Evolutionary conservation across 1,140 invertebrate genomes (phyloP).

Genomic region (Oryctes rhinoceros): DNA sequence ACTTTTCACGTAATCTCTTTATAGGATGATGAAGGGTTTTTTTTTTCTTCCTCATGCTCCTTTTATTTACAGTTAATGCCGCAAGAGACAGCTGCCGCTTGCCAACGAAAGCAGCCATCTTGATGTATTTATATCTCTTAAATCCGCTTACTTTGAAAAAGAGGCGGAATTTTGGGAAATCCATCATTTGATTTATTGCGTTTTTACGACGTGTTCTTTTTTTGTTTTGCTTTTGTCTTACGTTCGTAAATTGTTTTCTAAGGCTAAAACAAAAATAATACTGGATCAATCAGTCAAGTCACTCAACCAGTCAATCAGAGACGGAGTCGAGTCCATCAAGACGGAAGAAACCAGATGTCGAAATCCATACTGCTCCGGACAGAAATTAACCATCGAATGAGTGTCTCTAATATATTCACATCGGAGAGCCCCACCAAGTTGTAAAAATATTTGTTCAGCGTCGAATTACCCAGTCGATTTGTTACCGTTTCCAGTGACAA

Average conservation of each 20-base stretch:
- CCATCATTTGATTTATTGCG: background rate
- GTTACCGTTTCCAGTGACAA: conserved; percentile 18
- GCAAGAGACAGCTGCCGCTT: background rate
- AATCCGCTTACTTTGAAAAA: background rate
- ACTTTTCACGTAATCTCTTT: conserved; percentile 15
- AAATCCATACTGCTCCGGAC: background rate
- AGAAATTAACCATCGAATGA: too few species aligned
- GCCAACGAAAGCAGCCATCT: background rate
- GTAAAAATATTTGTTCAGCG: conserved; percentile 19
- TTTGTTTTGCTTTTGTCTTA: too few species aligned
- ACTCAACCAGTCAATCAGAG: background rate
- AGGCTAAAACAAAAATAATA: too few species aligned
- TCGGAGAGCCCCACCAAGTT: background rate
- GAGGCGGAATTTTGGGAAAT: background rate
- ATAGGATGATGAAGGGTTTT: conserved; percentile 20
- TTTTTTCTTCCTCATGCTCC: background rate
- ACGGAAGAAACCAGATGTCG: background rate
- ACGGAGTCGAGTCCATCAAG: background rate
- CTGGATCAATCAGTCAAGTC: background rate
- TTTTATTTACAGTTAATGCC: background rate
- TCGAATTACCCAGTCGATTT: conserved; percentile 12
- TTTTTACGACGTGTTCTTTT: background rate
- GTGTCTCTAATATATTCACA: background rate
- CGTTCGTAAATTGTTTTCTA: too few species aligned
- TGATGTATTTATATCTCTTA: background rate